Conservation (phyloP, 1,140 invertebrate species). For the Drosophila eugracilis region DNA sequence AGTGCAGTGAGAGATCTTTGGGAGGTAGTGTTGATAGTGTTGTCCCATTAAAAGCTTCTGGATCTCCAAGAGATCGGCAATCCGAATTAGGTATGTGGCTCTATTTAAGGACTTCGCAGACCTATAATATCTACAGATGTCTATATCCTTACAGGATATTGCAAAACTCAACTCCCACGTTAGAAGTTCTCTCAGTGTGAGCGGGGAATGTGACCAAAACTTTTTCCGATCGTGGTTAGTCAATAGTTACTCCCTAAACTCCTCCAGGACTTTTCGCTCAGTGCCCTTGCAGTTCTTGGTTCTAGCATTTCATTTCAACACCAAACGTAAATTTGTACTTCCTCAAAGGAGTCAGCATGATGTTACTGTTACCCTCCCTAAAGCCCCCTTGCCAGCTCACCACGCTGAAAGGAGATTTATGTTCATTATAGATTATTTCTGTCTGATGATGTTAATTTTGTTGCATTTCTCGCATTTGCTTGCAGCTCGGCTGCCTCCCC, state of each 20-base stretch:
- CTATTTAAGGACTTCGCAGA: neutral
- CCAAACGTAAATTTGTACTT: conserved; percentile 83
- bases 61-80: neutral
- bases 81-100: neutral
- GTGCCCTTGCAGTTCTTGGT: conserved; percentile 15
- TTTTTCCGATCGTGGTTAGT: no score
- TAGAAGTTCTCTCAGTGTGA: neutral
- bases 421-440: conserved; percentile 84
- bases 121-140: neutral
- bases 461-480: conserved; percentile 83
- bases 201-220: neutral
- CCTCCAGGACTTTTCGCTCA: conserved; percentile 23
- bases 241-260: no score
- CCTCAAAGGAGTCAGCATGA: conserved; percentile 66
- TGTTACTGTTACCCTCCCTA: conserved; percentile 9
- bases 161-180: neutral
- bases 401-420: conserved; percentile 76
- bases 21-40: neutral
- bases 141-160: neutral
- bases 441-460: conserved; percentile 84
- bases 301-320: conserved; percentile 82
- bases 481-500: conserved; percentile 29
- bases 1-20: conserved; percentile 18
- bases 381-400: neutral
- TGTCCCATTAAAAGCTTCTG: neutral